Conservation (phyloP, 2,113 vertebrate genomes). For the Grallaria varia region DNA sequence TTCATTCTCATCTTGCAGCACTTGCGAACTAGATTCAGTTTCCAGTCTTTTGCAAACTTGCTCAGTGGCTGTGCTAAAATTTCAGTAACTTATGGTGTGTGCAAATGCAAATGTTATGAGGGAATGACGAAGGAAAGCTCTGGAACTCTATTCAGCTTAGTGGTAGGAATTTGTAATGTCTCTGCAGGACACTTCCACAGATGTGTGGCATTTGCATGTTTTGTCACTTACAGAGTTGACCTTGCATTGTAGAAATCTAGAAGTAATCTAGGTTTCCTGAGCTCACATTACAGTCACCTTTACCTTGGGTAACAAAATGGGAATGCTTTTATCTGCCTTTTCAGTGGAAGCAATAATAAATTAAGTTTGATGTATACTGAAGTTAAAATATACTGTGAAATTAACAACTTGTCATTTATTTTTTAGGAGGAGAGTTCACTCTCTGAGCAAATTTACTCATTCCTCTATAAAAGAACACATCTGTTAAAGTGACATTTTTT, state of each 20-base stretch:
- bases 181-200: background rate
- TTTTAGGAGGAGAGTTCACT: background rate
- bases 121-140: background rate
- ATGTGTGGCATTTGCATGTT: background rate
- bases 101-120: background rate
- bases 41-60: background rate
- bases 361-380: background rate
- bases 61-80: background rate
- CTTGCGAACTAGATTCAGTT: background rate
- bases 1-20: background rate
- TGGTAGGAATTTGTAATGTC: background rate
- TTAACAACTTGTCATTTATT: background rate
- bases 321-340: background rate
- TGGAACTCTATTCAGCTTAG: background rate
- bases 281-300: background rate
- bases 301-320: background rate
- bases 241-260: background rate
- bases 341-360: background rate
- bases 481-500: background rate
- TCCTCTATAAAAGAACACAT: background rate
- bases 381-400: background rate
- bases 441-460: background rate
- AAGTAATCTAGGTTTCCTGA: background rate
- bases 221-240: background rate
- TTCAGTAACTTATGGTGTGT: background rate